These are phyloP conservation scores for Resseliella maxima DNA, from an alignment of 2,888 invertebrate species.

Conservation along the genomic window DNA sequence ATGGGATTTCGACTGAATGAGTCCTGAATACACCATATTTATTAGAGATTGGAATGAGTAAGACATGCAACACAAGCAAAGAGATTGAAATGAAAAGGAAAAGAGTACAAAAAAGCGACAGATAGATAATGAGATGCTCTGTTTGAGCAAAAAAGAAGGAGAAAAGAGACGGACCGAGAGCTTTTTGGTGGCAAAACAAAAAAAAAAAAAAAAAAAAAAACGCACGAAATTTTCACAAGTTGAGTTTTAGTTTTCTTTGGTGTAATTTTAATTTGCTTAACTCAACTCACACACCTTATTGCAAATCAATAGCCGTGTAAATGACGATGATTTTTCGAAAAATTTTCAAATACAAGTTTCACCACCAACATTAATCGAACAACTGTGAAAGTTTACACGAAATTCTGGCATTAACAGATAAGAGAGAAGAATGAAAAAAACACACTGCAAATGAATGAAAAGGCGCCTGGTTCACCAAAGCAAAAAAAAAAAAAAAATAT, in stretches of 20 bases:
- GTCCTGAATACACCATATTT: too few species aligned
- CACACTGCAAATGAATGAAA: background rate
- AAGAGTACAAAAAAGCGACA: too few species aligned
- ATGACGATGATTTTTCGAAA: slow-evolving; percentile 26
- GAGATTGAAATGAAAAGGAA: background rate
- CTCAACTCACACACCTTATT: background rate
- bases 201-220: too few species aligned
- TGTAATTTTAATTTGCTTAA: slow-evolving; percentile 6
- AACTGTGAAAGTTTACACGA: background rate
- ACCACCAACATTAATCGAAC: background rate
- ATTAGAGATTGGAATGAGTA: too few species aligned
- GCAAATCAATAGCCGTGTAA: background rate
- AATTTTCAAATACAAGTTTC: background rate
- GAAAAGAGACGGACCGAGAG: background rate
- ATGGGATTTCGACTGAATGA: slow-evolving; percentile 23
- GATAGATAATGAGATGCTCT: too few species aligned
- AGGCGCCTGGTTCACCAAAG: background rate
- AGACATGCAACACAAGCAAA: background rate
- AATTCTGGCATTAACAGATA: background rate
- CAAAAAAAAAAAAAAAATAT: too few species aligned
- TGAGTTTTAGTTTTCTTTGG: slow-evolving; percentile 1
- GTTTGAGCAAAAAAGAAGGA: too few species aligned
- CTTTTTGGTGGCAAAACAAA: too few species aligned
- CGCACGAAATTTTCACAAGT: too few species aligned
- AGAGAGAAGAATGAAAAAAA: background rate